Conservation (phyloP, 2,888 invertebrate genomes). For the Tuberolachnus salignus region DNA sequence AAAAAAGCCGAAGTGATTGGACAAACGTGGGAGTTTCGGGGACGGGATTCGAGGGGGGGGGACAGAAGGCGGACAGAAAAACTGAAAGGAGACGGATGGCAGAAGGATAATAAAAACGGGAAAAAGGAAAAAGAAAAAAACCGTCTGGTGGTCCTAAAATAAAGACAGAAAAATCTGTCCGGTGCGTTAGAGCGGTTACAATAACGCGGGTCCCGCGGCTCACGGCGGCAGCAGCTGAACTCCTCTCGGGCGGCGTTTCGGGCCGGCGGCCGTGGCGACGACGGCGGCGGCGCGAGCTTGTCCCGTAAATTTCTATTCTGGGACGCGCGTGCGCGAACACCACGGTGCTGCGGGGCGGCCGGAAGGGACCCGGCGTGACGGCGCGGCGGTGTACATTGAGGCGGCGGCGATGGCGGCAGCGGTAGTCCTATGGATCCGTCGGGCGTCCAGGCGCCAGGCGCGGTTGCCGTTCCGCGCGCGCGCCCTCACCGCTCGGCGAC, state of each 20-base stretch:
- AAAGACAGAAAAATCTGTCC: conserved; percentile 52
- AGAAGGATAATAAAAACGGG: conserved; percentile 38
- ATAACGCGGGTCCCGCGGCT: conserved; percentile 56
- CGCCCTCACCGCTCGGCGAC: neutral
- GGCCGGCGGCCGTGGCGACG: conserved; percentile 34
- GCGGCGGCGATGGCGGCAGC: conserved; percentile 7
- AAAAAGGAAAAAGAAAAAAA: conserved; percentile 46
- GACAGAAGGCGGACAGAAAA: neutral
- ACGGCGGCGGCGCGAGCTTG: conserved; percentile 27
- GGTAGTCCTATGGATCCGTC: conserved; percentile 54
- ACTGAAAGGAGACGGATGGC: neutral
- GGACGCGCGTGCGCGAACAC: conserved; percentile 54
- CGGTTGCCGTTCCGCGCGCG: conserved; percentile 43
- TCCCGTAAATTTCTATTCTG: conserved; percentile 53
- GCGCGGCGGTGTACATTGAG: neutral
- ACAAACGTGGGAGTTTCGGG: neutral
- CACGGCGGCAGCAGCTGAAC: conserved; percentile 56
- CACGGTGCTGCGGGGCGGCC: conserved; percentile 11
- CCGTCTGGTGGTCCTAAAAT: conserved; percentile 40
- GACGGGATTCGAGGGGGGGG: conserved; percentile 5
- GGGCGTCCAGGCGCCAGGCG: conserved; percentile 56
- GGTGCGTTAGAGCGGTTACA: conserved; percentile 51
- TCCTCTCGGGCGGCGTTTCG: conserved; percentile 52
- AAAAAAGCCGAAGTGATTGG: neutral
- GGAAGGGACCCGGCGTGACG: conserved; percentile 8